Evolutionary conservation across 2,113 vertebrate genomes (phyloP).

Genomic region (Caranx melampygus): DNA sequence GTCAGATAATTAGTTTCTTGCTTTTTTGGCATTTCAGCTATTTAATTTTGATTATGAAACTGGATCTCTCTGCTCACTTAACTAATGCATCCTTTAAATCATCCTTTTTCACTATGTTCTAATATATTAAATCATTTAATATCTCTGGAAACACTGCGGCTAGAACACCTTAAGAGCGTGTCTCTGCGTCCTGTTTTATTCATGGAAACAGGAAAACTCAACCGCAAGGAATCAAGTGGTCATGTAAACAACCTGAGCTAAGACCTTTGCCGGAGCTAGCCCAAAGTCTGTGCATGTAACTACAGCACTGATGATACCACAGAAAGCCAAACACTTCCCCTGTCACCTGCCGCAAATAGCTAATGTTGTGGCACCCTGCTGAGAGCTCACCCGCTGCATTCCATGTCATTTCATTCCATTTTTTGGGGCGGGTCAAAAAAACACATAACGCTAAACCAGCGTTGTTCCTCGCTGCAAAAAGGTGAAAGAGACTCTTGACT

Average conservation of each 20-base stretch:
- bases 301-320: conserved; percentile 17
- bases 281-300: conserved; percentile 1
- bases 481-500: conserved; percentile 33
- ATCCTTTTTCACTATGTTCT: not conserved
- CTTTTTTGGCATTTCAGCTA: not conserved
- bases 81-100: not conserved
- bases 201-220: conserved; percentile 37
- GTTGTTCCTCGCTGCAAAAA: conserved; percentile 30
- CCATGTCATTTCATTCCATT: conserved; percentile 59
- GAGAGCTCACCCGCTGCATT: conserved; percentile 55
- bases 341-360: conserved; percentile 50
- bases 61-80: not conserved
- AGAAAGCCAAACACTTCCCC: conserved; percentile 8
- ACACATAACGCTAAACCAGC: conserved; percentile 30
- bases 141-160: not conserved
- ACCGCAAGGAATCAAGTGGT: conserved; percentile 1
- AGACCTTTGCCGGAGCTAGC: conserved; percentile 1
- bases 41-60: not conserved
- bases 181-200: conserved; percentile 41
- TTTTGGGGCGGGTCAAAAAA: conserved; percentile 55
- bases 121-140: not conserved
- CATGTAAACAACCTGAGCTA: conserved; percentile 48
- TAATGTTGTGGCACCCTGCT: conserved; percentile 54
- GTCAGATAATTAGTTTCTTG: not conserved
- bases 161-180: not conserved